Evolutionary conservation across 2,113 vertebrate species (phyloP).

Genomic region (Melanotaenia duboulayi): DNA sequence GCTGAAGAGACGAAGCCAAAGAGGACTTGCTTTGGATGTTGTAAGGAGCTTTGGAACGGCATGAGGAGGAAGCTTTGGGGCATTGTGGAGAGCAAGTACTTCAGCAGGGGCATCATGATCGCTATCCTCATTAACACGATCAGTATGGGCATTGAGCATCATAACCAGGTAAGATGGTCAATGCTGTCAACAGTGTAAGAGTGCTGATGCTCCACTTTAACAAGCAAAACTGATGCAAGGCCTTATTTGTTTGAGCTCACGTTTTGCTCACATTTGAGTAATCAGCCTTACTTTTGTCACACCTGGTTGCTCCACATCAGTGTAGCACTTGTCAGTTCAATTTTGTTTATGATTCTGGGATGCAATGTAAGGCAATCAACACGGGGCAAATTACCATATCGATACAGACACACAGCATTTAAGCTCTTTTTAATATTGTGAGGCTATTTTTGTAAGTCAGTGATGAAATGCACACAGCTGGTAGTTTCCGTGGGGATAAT

Average conservation of each 20-base stretch:
- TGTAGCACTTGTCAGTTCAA: too few species aligned
- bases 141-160: conserved; percentile 99
- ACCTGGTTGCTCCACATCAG: too few species aligned
- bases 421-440: background rate
- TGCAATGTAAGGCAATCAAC: background rate
- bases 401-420: background rate
- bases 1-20: conserved; percentile 50
- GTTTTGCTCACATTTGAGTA: too few species aligned
- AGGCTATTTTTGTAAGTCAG: too few species aligned
- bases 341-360: background rate
- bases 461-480: too few species aligned
- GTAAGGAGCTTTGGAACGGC: conserved; percentile 71
- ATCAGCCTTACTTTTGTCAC: too few species aligned
- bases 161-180: conserved; percentile 88
- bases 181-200: background rate
- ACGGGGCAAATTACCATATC: background rate
- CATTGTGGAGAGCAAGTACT: conserved; percentile 99
- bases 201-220: too few species aligned
- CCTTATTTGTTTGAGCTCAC: too few species aligned
- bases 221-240: too few species aligned
- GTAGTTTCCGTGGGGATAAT: too few species aligned
- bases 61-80: conserved; percentile 91
- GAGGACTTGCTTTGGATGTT: conserved; percentile 64
- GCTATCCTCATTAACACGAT: conserved; percentile 98
- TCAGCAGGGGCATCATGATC: conserved; percentile 98